phyloP scores from a whole-genome alignment of 2,113 vertebrate genomes.

The Callopanchax toddi region DNA sequence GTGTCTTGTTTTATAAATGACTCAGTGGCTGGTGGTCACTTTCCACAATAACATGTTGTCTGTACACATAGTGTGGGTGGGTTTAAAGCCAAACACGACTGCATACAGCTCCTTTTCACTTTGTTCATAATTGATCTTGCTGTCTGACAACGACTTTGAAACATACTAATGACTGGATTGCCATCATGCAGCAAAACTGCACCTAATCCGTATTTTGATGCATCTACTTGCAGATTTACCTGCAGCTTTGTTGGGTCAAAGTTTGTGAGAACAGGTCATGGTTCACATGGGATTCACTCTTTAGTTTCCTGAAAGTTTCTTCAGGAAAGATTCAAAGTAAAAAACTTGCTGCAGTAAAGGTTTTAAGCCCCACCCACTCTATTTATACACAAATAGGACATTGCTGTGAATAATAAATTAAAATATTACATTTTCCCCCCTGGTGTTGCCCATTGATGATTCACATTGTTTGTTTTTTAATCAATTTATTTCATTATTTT shows the following conservation, averaged over 20 bases:
- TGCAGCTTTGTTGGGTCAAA: neutral
- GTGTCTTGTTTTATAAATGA: slow-evolving; percentile 24
- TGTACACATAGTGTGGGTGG: slow-evolving; percentile 20
- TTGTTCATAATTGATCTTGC: neutral
- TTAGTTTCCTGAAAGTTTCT: neutral
- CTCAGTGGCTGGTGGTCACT: slow-evolving; percentile 34
- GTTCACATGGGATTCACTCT: neutral
- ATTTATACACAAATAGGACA: too few species aligned
- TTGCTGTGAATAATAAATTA: too few species aligned
- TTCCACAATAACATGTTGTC: slow-evolving; percentile 3
- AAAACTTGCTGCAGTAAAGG: too few species aligned
- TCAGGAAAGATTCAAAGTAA: too few species aligned
- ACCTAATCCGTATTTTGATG: neutral
- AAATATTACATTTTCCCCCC: too few species aligned
- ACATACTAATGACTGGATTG: neutral
- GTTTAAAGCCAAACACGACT: slow-evolving; percentile 13
- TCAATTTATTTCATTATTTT: too few species aligned
- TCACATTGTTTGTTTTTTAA: too few species aligned
- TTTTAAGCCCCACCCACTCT: too few species aligned
- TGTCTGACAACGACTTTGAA: neutral
- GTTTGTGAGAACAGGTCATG: neutral
- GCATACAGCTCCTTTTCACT: neutral
- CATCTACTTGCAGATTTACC: neutral
- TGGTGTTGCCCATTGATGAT: too few species aligned
- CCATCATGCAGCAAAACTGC: neutral